phyloP scores from a whole-genome alignment of 2,113 vertebrate species.

The Chrysochloris asiatica region DNA sequence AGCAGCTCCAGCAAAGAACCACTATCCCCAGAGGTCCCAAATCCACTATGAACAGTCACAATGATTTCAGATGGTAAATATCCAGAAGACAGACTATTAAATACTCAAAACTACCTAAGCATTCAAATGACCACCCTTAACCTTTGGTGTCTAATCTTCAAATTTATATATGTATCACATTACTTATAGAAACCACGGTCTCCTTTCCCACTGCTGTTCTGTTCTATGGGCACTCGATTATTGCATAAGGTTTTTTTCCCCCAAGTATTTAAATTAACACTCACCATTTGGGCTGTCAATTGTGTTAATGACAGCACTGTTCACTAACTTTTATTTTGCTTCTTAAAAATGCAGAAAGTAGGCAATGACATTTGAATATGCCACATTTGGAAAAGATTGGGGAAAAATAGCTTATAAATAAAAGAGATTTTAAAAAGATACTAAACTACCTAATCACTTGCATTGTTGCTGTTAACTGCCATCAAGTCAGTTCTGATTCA shows the following conservation, averaged over 20 bases:
- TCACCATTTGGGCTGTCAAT: background rate
- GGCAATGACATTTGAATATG: background rate
- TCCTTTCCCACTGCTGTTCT: background rate
- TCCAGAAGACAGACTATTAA: background rate
- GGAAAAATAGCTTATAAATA: conserved; percentile 7
- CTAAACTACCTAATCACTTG: background rate
- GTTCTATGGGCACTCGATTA: background rate
- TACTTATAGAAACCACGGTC: background rate
- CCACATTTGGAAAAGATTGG: background rate
- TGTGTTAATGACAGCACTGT: background rate
- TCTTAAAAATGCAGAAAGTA: conserved; percentile 33
- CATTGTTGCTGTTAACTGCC: too few species aligned
- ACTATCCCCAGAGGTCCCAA: background rate
- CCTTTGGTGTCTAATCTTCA: background rate
- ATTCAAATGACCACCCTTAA: background rate
- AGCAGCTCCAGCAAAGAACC: background rate
- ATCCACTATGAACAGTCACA: background rate
- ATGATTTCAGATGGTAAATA: background rate
- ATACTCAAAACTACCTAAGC: background rate
- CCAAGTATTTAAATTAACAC: too few species aligned
- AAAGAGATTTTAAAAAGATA: background rate
- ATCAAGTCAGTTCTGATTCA: too few species aligned
- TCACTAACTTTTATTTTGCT: conserved; percentile 7
- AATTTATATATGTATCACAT: too few species aligned
- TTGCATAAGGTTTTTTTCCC: too few species aligned